Percentiles rank a stretch among this genome's conserved stretches.
Evolutionary conservation across 2,888 invertebrate genomes (phyloP).

Genomic region (Lacanobia wlatinum): DNA sequence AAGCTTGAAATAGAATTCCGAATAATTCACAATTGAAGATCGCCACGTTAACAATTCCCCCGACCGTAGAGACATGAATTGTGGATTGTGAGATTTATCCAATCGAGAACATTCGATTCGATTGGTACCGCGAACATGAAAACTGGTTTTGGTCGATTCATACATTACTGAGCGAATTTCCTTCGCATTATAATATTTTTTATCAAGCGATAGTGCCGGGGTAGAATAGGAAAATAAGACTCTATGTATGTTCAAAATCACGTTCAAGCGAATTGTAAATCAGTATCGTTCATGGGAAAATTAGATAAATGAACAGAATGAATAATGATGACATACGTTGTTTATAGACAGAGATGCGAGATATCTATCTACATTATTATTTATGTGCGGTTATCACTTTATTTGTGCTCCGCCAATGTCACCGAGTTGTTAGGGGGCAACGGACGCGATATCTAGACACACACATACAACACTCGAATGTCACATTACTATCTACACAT

Average conservation of each 20-base stretch:
- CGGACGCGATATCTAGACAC: slow-evolving; percentile 86
- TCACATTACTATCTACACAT: slow-evolving; percentile 71
- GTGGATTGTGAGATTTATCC: slow-evolving; percentile 55
- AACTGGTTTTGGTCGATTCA: slow-evolving; percentile 61
- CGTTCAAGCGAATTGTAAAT: slow-evolving; percentile 20
- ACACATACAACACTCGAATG: slow-evolving; percentile 76
- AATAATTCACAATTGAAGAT: slow-evolving; percentile 45
- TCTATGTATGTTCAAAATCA: slow-evolving; percentile 16
- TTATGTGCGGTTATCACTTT: slow-evolving; percentile 86
- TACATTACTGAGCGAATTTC: slow-evolving; percentile 57
- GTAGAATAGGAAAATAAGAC: slow-evolving; percentile 18
- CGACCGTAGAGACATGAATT: slow-evolving; percentile 37
- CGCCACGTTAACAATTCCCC: slow-evolving; percentile 36
- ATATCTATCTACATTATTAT: slow-evolving; percentile 79
- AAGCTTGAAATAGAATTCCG: slow-evolving; percentile 33
- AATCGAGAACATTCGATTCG: slow-evolving; percentile 65
- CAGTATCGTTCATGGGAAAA: slow-evolving; percentile 49
- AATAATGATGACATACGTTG: slow-evolving; percentile 69
- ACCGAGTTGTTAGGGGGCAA: slow-evolving; percentile 89
- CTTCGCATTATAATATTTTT: slow-evolving; percentile 53
- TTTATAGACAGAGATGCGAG: slow-evolving; percentile 70
- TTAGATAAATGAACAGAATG: slow-evolving; percentile 53
- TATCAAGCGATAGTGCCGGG: slow-evolving; percentile 24
- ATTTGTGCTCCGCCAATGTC: slow-evolving; percentile 90
- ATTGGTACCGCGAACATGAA: slow-evolving; percentile 51